Base-by-base conservation (phyloP, 2,888 invertebrate species). In the Protodeltote pygarga region DNA sequence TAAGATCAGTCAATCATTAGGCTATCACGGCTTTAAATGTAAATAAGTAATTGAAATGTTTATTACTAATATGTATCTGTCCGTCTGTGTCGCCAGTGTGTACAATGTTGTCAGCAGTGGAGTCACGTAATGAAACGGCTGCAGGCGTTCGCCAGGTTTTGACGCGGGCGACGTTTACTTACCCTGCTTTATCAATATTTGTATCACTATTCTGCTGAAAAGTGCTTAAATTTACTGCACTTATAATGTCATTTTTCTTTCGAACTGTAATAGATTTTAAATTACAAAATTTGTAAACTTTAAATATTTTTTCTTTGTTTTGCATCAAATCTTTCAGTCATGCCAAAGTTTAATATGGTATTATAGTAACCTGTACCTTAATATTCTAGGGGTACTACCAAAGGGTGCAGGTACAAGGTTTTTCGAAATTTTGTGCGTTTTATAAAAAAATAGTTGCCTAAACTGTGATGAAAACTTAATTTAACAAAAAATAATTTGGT, bases 41-140 rank as follows among this genome's bases (percentile, higher is more conserved):
- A 15, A 8, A 0, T 15, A 5, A 11, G 10, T 24, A 2, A 17
- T 10, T 2, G 19, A 15, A 24, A 49, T 27, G 31, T 8, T 8
- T 5, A 13, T 6, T 8, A 0, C 19, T 15, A 2, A n/a, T 9
- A 21, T n/a, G 31, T n/a, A 15, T 23, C 17, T 17, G n/a, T 24
- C 8, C 4, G 9, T 8, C 5, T 9, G 31, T 2, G 11, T 1
- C 3, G 19, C 2, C 49, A 0, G 67, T 76, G 54, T 68, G 74
- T 69, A 39, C 8, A 28, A 2, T 21, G 27, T 9, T 45, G 59
- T 68, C 58, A 65, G 65, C 59, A 76, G 65, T 73, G 71, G 25
- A 29, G 68, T 61, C 81, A 75, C 81, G 79, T 80, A 80, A 73
- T 71, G 72, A 72, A 67, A 71, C 72, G 77, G 71, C 75, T 77